Percentiles rank a stretch among this genome's conserved stretches.
These are phyloP conservation scores for Corythucha ciliata DNA, from an alignment of 2,888 invertebrate species.

Conservation along the genomic window DNA sequence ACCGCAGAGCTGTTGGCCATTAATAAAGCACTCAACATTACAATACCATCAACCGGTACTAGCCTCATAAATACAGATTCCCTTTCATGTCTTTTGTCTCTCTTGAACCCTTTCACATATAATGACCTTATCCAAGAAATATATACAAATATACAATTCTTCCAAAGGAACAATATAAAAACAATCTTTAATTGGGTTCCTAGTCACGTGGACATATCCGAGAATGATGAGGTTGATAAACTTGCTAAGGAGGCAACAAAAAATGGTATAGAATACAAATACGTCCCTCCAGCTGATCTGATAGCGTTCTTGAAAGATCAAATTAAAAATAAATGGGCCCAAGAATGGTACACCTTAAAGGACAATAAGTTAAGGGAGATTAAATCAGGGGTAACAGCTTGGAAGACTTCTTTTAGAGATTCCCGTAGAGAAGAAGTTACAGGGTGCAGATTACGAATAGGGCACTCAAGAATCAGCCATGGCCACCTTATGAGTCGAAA, in stretches of 20 bases:
- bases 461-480: neutral
- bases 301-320: neutral
- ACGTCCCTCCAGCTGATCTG: neutral
- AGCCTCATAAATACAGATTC: neutral
- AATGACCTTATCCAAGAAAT: neutral
- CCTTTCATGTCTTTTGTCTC: neutral
- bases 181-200: neutral
- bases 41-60: no score
- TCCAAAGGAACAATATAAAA: neutral
- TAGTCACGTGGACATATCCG: neutral
- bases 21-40: neutral
- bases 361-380: neutral
- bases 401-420: neutral
- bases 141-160: neutral
- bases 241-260: neutral
- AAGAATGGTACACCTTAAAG: neutral
- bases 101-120: neutral
- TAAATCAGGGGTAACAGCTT: neutral
- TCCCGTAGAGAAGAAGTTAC: neutral
- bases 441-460: neutral
- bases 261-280: neutral
- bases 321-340: neutral
- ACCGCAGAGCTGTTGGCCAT: neutral
- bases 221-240: neutral
- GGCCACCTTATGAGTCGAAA: neutral